A percentile compares a stretch with the other conserved stretches of the same genome.
phyloP scores from a whole-genome alignment of 2,888 invertebrate genomes.

The Plebejus anna region DNA sequence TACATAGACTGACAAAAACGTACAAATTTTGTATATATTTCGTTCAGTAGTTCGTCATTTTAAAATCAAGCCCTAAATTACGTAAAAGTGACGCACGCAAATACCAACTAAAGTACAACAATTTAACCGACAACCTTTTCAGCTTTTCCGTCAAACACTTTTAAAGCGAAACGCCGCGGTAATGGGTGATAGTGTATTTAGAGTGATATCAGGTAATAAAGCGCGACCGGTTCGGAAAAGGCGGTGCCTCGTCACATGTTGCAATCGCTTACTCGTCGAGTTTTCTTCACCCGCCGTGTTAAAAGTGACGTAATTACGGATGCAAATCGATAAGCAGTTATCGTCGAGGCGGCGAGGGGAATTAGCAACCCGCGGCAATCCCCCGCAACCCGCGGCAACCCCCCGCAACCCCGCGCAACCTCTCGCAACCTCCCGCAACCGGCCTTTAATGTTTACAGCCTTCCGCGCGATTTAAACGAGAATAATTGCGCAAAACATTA shows the following conservation, averaged over 20 bases:
- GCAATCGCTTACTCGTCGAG: slow-evolving; percentile 75
- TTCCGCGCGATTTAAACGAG: slow-evolving; percentile 65
- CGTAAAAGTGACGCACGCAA: neutral
- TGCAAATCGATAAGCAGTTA: slow-evolving; percentile 79
- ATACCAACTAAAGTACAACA: neutral
- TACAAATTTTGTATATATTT: neutral
- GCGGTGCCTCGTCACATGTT: slow-evolving; percentile 56
- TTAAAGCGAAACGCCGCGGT: slow-evolving; percentile 36
- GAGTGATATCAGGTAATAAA: slow-evolving; percentile 48
- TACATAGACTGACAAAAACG: too few relatives aligned
- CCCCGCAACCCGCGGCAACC: neutral
- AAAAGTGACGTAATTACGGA: slow-evolving; percentile 78
- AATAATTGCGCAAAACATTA: slow-evolving; percentile 55
- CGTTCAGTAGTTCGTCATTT: neutral
- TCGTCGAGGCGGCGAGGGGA: slow-evolving; percentile 69
- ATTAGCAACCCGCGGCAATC: slow-evolving; percentile 64
- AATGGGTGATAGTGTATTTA: slow-evolving; percentile 30
- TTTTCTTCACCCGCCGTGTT: slow-evolving; percentile 76
- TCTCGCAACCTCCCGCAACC: slow-evolving; percentile 38
- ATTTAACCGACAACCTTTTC: neutral
- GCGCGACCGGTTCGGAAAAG: slow-evolving; percentile 68
- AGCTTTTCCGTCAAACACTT: neutral
- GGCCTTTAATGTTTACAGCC: slow-evolving; percentile 71
- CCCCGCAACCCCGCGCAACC: neutral
- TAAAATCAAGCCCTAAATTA: neutral